Percentiles rank a stretch among this genome's conserved stretches.
phyloP scores from a whole-genome alignment of 2,797 vertebrate genomes.

The Oreochromis grahami region DNA sequence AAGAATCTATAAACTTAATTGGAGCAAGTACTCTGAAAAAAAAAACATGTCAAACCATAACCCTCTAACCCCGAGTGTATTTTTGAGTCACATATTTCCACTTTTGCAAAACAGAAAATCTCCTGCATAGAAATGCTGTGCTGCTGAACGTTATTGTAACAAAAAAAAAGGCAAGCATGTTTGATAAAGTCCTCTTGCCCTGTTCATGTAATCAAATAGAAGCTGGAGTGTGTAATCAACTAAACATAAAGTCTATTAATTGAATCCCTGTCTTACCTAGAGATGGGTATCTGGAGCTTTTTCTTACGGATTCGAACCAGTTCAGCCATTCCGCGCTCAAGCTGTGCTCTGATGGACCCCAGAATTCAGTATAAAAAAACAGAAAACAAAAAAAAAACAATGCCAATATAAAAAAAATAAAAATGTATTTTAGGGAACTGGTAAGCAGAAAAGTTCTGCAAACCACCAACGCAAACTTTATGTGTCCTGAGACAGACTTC shows the following conservation, averaged over 20 bases:
- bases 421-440: slow-evolving; percentile 2
- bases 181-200: background rate
- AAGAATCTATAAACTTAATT: background rate
- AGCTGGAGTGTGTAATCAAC: background rate
- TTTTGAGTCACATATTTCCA: slow-evolving; percentile 26
- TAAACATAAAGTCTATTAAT: background rate
- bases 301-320: slow-evolving; percentile 79
- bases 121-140: background rate
- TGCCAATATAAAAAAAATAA: background rate
- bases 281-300: slow-evolving; percentile 80
- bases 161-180: background rate
- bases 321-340: slow-evolving; percentile 76
- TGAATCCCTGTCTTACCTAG: slow-evolving; percentile 73
- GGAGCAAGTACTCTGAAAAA: background rate
- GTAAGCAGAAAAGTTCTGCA: slow-evolving; percentile 56
- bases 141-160: background rate
- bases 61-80: background rate
- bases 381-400: background rate
- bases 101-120: slow-evolving; percentile 24
- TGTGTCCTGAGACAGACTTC: slow-evolving; percentile 71
- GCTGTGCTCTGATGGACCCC: slow-evolving; percentile 38
- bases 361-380: slow-evolving; percentile 26
- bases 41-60: background rate
- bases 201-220: background rate
- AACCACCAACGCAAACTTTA: slow-evolving; percentile 66